Evolutionary conservation across 2,113 vertebrate genomes (phyloP).

Genomic region (Amia ocellicauda): DNA sequence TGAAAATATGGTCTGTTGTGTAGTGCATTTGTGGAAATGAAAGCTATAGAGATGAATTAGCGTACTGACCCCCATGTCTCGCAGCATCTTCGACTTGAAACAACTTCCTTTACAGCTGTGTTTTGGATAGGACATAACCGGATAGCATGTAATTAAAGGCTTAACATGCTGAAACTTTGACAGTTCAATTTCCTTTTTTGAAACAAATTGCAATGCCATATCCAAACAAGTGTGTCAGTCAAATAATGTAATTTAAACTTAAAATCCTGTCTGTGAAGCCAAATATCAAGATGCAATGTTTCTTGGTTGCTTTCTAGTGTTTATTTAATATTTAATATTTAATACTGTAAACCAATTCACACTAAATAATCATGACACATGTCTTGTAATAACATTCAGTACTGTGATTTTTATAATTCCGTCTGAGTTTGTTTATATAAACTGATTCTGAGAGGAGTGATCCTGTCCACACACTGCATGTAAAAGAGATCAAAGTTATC

Average conservation of each 20-base stretch:
- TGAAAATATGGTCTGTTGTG: neutral
- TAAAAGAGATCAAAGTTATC: too few species aligned
- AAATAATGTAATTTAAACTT: neutral
- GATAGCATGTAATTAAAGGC: conserved; percentile 3
- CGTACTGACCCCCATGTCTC: conserved; percentile 7
- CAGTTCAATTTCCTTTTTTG: conserved; percentile 4
- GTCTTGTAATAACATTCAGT: too few species aligned
- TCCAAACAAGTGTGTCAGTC: neutral
- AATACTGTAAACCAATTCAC: too few species aligned
- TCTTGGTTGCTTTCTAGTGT: neutral
- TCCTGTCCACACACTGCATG: too few species aligned
- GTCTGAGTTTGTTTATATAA: too few species aligned
- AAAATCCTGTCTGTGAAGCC: neutral
- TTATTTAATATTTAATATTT: too few species aligned
- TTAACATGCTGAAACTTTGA: neutral
- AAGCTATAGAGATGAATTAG: conserved; percentile 7
- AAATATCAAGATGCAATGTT: neutral
- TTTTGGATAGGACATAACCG: neutral
- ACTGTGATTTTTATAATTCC: too few species aligned
- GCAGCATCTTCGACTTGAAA: conserved; percentile 4
- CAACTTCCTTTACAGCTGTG: conserved; percentile 4
- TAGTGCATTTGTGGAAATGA: conserved; percentile 7
- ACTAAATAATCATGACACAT: too few species aligned
- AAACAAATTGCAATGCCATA: neutral
- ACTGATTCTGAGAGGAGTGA: too few species aligned